A percentile compares a stretch with the other conserved stretches of the same genome.
These are phyloP conservation scores for Euplagia quadripunctaria DNA, from an alignment of 2,888 invertebrate species.

Conservation along the genomic window DNA sequence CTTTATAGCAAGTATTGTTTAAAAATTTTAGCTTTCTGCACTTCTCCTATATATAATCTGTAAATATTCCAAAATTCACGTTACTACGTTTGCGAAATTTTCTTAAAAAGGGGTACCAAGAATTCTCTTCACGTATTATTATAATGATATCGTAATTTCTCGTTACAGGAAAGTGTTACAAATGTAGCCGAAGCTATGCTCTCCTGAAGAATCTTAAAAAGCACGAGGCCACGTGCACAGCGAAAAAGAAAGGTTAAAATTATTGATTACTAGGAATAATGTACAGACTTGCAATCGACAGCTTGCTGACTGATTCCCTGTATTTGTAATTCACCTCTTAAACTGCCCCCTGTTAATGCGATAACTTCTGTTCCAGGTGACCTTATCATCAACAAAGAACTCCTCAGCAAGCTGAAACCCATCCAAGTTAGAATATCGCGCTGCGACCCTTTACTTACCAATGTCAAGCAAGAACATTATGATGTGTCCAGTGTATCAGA, in stretches of 20 bases:
- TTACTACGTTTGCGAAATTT: too few relatives aligned
- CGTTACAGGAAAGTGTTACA: conserved; percentile 66
- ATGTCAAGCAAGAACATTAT: conserved; percentile 33
- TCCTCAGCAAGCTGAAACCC: conserved; percentile 52
- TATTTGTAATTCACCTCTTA: too few relatives aligned
- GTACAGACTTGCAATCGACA: too few relatives aligned
- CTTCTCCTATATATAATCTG: too few relatives aligned
- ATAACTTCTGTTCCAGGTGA: conserved; percentile 47
- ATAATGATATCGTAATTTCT: background rate
- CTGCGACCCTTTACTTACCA: conserved; percentile 68
- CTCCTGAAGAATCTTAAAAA: conserved; percentile 56
- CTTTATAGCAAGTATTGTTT: too few relatives aligned
- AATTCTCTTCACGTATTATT: too few relatives aligned
- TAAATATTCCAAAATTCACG: too few relatives aligned
- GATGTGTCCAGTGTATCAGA: conserved; percentile 52
- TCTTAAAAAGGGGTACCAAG: too few relatives aligned
- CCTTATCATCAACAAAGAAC: conserved; percentile 49
- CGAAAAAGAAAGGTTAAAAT: conserved; percentile 57
- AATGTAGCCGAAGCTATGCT: conserved; percentile 59
- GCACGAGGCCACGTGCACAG: conserved; percentile 59
- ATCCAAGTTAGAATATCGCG: conserved; percentile 61
- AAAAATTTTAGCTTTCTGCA: too few relatives aligned
- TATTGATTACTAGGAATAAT: background rate
- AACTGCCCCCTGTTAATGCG: too few relatives aligned
- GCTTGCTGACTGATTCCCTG: too few relatives aligned